A percentile compares a stretch with the other conserved stretches of the same genome.
phyloP scores from a whole-genome alignment of 2,113 vertebrate species.

The Crocuta crocuta region DNA sequence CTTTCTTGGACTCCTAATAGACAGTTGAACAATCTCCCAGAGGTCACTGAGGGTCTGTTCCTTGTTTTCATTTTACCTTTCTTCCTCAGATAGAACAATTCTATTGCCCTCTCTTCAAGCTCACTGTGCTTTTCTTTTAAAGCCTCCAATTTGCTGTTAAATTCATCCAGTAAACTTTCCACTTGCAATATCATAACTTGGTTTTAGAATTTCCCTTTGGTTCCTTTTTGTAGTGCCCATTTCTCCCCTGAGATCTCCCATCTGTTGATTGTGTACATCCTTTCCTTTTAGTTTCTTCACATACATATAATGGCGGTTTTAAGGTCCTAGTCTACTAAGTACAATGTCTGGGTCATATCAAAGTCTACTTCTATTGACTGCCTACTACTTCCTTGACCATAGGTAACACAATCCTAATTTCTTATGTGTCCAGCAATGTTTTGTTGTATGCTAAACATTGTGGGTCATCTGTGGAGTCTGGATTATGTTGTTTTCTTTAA shows the following conservation, averaged over 20 bases:
- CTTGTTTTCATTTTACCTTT: not conserved
- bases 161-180: not conserved
- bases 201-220: not conserved
- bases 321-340: not conserved
- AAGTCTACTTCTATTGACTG: not conserved
- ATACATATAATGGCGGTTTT: not conserved
- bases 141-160: not conserved
- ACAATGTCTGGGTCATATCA: not conserved
- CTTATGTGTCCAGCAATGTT: not conserved
- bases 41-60: not conserved
- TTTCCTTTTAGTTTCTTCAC: slow-evolving; percentile 28
- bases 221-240: not conserved
- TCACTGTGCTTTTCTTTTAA: not conserved
- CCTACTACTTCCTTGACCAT: not conserved
- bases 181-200: not conserved
- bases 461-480: not conserved
- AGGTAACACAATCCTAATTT: not conserved
- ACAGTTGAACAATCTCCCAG: not conserved
- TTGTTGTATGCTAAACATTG: not conserved
- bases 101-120: not conserved
- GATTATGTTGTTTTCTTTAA: not conserved
- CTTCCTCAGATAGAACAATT: not conserved
- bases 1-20: not conserved
- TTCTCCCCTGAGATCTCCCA: not conserved
- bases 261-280: not conserved